These are phyloP conservation scores for Nemotelus nigrinus DNA, from an alignment of 2,888 invertebrate genomes.

Conservation along the genomic window DNA sequence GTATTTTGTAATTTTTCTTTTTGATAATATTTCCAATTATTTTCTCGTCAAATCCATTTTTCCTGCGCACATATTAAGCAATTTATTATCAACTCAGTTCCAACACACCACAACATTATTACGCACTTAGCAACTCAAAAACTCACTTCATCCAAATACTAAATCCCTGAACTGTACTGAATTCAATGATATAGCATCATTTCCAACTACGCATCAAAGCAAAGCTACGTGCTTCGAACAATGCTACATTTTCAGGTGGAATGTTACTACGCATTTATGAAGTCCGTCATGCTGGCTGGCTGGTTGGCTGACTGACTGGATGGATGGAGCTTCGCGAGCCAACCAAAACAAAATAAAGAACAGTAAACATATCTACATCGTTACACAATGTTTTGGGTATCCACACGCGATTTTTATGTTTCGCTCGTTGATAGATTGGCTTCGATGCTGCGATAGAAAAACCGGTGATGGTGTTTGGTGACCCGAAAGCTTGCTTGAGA, in stretches of 20 bases:
- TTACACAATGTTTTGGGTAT: neutral
- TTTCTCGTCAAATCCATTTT: too few species aligned
- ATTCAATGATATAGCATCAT: neutral
- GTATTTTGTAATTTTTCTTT: too few species aligned
- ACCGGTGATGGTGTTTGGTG: too few species aligned
- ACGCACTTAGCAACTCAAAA: too few species aligned
- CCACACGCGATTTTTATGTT: conserved; percentile 3
- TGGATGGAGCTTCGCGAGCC: neutral
- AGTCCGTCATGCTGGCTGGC: conserved; percentile 14
- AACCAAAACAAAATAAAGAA: neutral
- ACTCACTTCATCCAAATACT: too few species aligned
- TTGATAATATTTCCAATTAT: too few species aligned
- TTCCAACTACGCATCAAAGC: conserved; percentile 27
- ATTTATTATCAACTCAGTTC: too few species aligned
- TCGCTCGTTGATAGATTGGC: neutral
- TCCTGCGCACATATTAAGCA: too few species aligned
- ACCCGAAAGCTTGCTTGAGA: too few species aligned
- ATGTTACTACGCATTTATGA: conserved; percentile 25
- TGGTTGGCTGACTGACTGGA: neutral
- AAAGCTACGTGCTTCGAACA: conserved; percentile 19
- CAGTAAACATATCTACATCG: neutral
- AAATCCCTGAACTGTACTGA: too few species aligned
- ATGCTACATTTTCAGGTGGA: conserved; percentile 11
- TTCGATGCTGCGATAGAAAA: too few species aligned
- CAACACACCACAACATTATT: too few species aligned